Percentiles rank a stretch among this genome's conserved stretches.
Evolutionary conservation across 2,797 vertebrate species (phyloP).

Genomic region (Pseudopleuronectes americanus): DNA sequence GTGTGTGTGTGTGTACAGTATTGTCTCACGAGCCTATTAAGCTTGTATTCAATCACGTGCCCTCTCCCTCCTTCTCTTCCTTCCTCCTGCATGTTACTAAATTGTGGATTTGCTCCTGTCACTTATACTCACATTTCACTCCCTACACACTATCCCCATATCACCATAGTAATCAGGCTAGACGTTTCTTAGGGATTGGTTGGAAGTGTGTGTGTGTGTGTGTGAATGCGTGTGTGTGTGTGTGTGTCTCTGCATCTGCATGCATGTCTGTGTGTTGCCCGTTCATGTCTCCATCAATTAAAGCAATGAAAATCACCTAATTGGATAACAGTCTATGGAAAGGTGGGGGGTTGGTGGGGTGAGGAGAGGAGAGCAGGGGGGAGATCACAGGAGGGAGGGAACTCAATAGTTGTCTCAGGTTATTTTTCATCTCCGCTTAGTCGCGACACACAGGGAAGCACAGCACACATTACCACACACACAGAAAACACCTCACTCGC

Average conservation of each 20-base stretch:
- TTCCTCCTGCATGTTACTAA: constrained; percentile 38
- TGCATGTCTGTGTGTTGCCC: constrained; percentile 35
- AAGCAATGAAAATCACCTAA: constrained; percentile 67
- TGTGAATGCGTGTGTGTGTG: not conserved
- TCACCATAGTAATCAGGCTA: constrained; percentile 51
- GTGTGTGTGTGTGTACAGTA: not conserved
- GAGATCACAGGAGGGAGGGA: constrained; percentile 43
- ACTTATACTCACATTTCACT: constrained; percentile 71
- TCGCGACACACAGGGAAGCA: constrained; percentile 52
- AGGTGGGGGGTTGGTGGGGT: constrained; percentile 33
- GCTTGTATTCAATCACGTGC: constrained; percentile 32
- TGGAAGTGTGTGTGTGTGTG: constrained; percentile 8
- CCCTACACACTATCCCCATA: constrained; percentile 15
- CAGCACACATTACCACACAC: constrained; percentile 23
- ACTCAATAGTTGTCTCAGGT: constrained; percentile 64
- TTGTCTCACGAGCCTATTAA: constrained; percentile 22
- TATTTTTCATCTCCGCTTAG: constrained; percentile 65
- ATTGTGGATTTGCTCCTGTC: constrained; percentile 69
- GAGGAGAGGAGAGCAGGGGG: constrained; percentile 30
- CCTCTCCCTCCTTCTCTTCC: constrained; percentile 3
- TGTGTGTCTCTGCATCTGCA: constrained; percentile 6
- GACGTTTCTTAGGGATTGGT: constrained; percentile 30
- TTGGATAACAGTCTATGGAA: constrained; percentile 67
- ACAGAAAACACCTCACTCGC: not conserved
- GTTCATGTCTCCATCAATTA: constrained; percentile 71